Conservation (phyloP, 2,113 vertebrate genomes). For the Limnothrissa miodon region DNA sequence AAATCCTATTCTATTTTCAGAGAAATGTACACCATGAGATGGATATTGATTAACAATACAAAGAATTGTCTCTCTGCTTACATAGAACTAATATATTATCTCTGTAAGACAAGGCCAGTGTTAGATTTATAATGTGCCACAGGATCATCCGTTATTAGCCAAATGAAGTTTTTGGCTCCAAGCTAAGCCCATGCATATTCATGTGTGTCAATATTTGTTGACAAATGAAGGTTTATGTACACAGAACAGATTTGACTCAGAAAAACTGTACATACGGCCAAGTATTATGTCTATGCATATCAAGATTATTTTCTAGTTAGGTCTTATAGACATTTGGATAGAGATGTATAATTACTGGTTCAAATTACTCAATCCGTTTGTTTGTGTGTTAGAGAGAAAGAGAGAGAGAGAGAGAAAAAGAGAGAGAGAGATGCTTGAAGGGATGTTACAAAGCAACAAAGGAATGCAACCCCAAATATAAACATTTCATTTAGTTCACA, state of each 20-base stretch:
- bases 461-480: too few relatives aligned
- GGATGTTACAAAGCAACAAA: not conserved
- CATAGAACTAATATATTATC: slow-evolving; percentile 56
- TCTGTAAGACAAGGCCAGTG: slow-evolving; percentile 43
- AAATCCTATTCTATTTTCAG: slow-evolving; percentile 52
- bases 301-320: not conserved
- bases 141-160: not conserved
- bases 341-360: not conserved
- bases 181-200: slow-evolving; percentile 17
- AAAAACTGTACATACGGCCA: not conserved
- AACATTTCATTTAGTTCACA: too few relatives aligned
- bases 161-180: slow-evolving; percentile 2
- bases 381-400: not conserved
- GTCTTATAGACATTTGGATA: not conserved
- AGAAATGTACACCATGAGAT: slow-evolving; percentile 43
- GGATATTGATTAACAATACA: slow-evolving; percentile 59
- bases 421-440: not conserved
- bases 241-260: not conserved
- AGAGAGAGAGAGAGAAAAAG: not conserved
- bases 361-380: not conserved
- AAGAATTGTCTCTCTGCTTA: slow-evolving; percentile 55
- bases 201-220: slow-evolving; percentile 20
- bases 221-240: not conserved
- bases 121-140: slow-evolving; percentile 32
- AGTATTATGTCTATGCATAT: not conserved